Evolutionary conservation across 2,888 invertebrate species (phyloP).

Genomic region (Chrysina gloriosa): DNA sequence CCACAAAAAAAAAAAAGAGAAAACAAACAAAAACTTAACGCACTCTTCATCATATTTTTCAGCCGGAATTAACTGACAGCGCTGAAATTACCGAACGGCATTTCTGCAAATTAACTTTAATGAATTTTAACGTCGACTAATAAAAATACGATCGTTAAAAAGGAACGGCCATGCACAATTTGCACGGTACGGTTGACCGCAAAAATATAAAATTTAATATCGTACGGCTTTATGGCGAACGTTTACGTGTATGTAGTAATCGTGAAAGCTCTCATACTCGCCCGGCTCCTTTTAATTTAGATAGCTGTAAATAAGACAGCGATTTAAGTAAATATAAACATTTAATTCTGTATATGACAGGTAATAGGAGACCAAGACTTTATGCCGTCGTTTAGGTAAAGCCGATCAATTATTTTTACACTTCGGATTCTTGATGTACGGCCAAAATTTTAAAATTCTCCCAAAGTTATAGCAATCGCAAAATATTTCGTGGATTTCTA

Average conservation of each 20-base stretch:
- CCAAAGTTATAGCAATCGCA: conserved; percentile 1
- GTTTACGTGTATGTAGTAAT: too few species aligned
- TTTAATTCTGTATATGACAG: not conserved
- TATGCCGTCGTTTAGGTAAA: not conserved
- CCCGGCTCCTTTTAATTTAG: not conserved
- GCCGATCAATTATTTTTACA: conserved; percentile 24
- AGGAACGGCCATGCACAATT: too few species aligned
- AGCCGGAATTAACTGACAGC: not conserved
- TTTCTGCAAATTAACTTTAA: not conserved
- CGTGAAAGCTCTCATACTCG: too few species aligned
- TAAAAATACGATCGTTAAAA: not conserved
- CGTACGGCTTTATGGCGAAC: too few species aligned
- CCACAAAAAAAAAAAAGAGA: too few species aligned
- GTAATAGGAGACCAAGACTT: not conserved
- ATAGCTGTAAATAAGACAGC: not conserved
- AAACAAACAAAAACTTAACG: not conserved
- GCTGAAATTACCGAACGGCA: not conserved
- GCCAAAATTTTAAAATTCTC: conserved; percentile 14
- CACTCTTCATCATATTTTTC: conserved; percentile 5
- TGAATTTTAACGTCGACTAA: not conserved
- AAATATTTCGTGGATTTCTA: not conserved
- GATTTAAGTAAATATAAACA: not conserved
- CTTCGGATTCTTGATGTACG: conserved; percentile 8
- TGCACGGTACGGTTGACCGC: too few species aligned
- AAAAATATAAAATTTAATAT: too few species aligned